Conservation (phyloP, 2,888 invertebrate species). For the Andrena dorsata region DNA sequence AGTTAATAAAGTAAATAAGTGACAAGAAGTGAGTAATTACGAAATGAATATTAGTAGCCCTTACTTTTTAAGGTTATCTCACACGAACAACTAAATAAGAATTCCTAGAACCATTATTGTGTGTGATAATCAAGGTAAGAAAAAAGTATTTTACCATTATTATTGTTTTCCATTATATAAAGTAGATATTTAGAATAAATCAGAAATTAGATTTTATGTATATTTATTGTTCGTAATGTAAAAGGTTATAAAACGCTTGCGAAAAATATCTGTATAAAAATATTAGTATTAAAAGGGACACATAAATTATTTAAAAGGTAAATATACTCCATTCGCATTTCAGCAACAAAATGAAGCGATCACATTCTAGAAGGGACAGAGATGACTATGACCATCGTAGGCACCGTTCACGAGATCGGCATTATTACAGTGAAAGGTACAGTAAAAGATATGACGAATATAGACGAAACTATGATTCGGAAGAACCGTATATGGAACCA, state of each 20-base stretch:
- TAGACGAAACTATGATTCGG: conserved; percentile 29
- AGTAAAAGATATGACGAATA: conserved; percentile 19
- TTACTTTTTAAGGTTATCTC: conserved; percentile 33
- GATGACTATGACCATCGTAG: conserved; percentile 31
- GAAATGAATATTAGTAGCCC: not conserved
- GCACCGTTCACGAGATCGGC: conserved; percentile 35
- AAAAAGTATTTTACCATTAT: not conserved
- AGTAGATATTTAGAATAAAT: not conserved
- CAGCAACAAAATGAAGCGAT: conserved; percentile 55
- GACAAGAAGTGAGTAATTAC: not conserved
- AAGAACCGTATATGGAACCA: conserved; percentile 62
- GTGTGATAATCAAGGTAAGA: not conserved
- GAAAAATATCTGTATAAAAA: not conserved
- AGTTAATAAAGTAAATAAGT: not conserved
- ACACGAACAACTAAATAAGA: not conserved
- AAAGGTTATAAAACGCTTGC: not conserved
- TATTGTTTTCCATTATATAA: not conserved
- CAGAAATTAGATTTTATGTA: not conserved
- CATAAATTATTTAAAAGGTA: not conserved
- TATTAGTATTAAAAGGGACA: not conserved
- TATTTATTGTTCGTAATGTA: not conserved
- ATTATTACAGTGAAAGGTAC: conserved; percentile 27
- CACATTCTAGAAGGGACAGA: conserved; percentile 54
- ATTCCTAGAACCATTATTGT: not conserved
- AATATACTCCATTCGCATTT: conserved; percentile 5